Conservation (phyloP, 2,888 invertebrate species). For the Trissoscelio sp. region DNA sequence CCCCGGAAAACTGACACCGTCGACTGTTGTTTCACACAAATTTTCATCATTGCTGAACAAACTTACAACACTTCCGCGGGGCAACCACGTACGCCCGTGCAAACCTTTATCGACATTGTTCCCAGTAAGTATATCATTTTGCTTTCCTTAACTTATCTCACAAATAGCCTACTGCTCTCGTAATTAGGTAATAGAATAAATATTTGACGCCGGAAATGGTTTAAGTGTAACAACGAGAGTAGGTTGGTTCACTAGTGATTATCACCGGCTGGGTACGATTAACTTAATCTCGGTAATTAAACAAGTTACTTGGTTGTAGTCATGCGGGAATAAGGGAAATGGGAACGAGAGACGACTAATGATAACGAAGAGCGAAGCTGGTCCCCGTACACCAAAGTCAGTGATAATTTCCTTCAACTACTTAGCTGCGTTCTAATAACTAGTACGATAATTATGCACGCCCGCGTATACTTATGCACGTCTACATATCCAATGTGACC, state of each 20-base stretch:
- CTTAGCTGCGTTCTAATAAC: constrained; percentile 82
- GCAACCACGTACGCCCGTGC: constrained; percentile 13
- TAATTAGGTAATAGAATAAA: constrained; percentile 52
- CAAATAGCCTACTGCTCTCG: too few relatives aligned
- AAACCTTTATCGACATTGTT: constrained; percentile 39
- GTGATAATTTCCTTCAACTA: constrained; percentile 81
- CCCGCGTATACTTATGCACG: constrained; percentile 72
- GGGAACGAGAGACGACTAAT: constrained; percentile 68
- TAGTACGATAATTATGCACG: constrained; percentile 82
- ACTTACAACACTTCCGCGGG: constrained; percentile 17
- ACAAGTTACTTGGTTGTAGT: constrained; percentile 80
- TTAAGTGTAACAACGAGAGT: constrained; percentile 53
- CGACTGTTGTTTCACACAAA: not conserved
- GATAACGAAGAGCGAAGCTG: constrained; percentile 67
- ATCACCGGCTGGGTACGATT: constrained; percentile 81
- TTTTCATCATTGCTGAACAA: constrained; percentile 31
- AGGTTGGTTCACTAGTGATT: constrained; percentile 77
- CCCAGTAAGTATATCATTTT: constrained; percentile 61
- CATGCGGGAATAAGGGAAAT: constrained; percentile 77
- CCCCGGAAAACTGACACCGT: constrained; percentile 4
- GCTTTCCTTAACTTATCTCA: too few relatives aligned
- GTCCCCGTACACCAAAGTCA: constrained; percentile 71
- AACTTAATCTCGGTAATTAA: constrained; percentile 83
- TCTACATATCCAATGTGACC: constrained; percentile 75
- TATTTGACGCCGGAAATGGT: constrained; percentile 52